These are phyloP conservation scores for Hippocampus guttulatus DNA, from an alignment of 2,113 vertebrate genomes.

Conservation along the genomic window DNA sequence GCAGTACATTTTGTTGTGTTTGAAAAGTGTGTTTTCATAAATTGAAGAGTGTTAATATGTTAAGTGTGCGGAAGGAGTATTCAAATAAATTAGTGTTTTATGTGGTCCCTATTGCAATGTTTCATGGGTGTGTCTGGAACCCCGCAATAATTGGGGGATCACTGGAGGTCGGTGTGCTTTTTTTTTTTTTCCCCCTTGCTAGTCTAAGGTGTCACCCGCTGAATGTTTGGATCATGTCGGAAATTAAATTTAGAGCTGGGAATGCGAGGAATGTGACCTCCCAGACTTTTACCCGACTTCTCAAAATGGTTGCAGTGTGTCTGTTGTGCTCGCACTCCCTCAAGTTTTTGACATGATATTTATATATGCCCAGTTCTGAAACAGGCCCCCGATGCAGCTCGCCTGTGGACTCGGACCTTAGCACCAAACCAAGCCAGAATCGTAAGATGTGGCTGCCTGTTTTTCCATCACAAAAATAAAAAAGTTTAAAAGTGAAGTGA, in stretches of 20 bases:
- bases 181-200: not conserved
- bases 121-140: not conserved
- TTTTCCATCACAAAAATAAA: constrained; percentile 2
- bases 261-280: constrained; percentile 7
- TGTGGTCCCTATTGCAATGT: not conserved
- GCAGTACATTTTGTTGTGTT: no score
- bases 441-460: constrained; percentile 49
- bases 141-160: not conserved
- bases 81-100: no score
- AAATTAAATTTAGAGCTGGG: constrained; percentile 2
- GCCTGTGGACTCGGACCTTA: constrained; percentile 72
- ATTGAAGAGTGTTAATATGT: no score
- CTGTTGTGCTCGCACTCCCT: not conserved
- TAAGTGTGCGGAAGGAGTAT: no score
- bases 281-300: not conserved
- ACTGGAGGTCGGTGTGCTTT: not conserved
- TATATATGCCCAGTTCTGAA: constrained; percentile 78
- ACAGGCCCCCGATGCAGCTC: constrained; percentile 85
- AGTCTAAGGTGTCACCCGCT: not conserved
- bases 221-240: not conserved
- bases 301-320: not conserved
- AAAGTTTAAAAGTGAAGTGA: not conserved
- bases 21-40: no score
- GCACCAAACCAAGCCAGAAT: constrained; percentile 65
- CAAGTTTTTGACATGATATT: not conserved